Percentiles rank a stretch among this genome's conserved stretches.
These are phyloP conservation scores for Sebastes glaucus DNA, from an alignment of 2,797 vertebrate genomes.

Conservation along the genomic window DNA sequence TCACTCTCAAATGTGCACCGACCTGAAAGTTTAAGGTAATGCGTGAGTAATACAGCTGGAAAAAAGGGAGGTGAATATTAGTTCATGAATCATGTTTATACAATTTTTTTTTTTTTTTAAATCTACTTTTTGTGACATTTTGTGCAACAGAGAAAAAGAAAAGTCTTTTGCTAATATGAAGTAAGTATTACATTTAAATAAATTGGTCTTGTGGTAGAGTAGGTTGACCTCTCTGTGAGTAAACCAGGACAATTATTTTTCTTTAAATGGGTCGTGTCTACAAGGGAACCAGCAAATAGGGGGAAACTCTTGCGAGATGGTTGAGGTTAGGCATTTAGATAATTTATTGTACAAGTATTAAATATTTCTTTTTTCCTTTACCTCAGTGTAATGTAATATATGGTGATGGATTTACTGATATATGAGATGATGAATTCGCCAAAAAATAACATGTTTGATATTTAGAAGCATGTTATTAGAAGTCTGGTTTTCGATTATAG, in stretches of 20 bases:
- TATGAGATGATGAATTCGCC: too few relatives aligned
- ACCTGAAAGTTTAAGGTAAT: conserved; percentile 59
- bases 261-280: not conserved
- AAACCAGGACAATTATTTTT: not conserved
- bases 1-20: conserved; percentile 80
- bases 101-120: not conserved
- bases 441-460: too few relatives aligned
- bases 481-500: too few relatives aligned
- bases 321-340: too few relatives aligned
- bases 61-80: not conserved
- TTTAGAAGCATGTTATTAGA: too few relatives aligned
- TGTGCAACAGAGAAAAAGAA: not conserved
- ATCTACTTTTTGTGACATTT: not conserved
- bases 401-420: too few relatives aligned
- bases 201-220: not conserved
- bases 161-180: not conserved
- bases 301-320: too few relatives aligned
- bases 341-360: too few relatives aligned
- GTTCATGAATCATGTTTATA: not conserved
- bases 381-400: too few relatives aligned
- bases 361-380: too few relatives aligned
- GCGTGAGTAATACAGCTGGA: not conserved
- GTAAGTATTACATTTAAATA: not conserved
- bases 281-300: too few relatives aligned
- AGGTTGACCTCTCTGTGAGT: not conserved